These are phyloP conservation scores for Leptopilina myrica DNA, from an alignment of 2,888 invertebrate species.

Conservation along the genomic window DNA sequence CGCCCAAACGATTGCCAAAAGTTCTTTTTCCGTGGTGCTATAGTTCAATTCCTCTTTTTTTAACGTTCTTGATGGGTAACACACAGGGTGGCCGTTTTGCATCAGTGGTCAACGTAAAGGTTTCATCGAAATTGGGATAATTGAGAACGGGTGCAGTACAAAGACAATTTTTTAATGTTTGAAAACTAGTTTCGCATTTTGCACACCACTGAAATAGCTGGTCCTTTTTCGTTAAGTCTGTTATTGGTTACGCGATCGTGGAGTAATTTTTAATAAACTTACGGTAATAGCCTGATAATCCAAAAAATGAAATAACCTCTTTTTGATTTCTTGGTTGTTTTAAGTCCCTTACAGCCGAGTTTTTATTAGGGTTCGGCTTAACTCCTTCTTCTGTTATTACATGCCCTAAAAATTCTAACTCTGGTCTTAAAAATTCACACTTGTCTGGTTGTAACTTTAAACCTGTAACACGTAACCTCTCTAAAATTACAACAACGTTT, in stretches of 20 bases:
- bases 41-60: not conserved
- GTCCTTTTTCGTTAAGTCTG: not conserved
- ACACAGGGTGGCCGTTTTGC: constrained; percentile 12
- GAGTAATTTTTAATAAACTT: constrained; percentile 22
- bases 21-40: not conserved
- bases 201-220: not conserved
- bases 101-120: constrained; percentile 44
- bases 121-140: constrained; percentile 43
- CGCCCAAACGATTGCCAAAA: not conserved
- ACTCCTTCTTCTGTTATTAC: constrained; percentile 15
- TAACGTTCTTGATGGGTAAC: not conserved
- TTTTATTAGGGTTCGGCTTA: constrained; percentile 20
- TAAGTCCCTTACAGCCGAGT: not conserved
- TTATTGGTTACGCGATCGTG: not conserved
- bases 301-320: constrained; percentile 4
- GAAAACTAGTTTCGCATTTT: constrained; percentile 20
- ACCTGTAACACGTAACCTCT: constrained; percentile 18
- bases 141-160: constrained; percentile 38
- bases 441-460: constrained; percentile 39
- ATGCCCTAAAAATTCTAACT: constrained; percentile 1
- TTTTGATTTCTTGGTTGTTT: not conserved
- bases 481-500: constrained; percentile 8
- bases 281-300: constrained; percentile 46
- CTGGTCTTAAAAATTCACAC: constrained; percentile 31
- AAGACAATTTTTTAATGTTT: constrained; percentile 31